Evolutionary conservation across 1,140 invertebrate genomes (phyloP).

Genomic region (Drosophila yakuba): DNA sequence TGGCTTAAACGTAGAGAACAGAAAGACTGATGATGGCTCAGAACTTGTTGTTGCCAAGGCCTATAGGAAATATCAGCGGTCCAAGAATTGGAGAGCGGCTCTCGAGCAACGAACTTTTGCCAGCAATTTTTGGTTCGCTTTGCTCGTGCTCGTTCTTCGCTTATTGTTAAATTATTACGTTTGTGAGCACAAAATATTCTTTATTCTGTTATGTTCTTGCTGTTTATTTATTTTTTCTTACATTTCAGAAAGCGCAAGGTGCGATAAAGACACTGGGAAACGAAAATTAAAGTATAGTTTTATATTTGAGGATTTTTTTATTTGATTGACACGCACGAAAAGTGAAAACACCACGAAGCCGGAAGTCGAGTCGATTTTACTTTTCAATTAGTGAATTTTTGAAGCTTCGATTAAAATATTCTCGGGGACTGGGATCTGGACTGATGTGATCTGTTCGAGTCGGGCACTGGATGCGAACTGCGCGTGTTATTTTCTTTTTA

Average conservation of each 20-base stretch:
- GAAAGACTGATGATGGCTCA: constrained; percentile 33
- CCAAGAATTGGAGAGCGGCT: constrained; percentile 28
- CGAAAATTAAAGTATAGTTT: constrained; percentile 37
- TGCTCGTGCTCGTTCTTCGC: constrained; percentile 35
- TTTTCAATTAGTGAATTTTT: constrained; percentile 15
- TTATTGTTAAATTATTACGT: constrained; percentile 52
- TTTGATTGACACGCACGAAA: constrained; percentile 55
- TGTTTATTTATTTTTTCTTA: constrained; percentile 56
- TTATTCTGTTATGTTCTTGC: constrained; percentile 25
- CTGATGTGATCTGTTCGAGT: constrained; percentile 39
- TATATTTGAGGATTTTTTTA: constrained; percentile 4
- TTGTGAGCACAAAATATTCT: constrained; percentile 59
- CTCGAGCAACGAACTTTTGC: constrained; percentile 77
- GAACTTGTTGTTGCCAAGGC: constrained; percentile 64
- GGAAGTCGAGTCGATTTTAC: constrained; percentile 36
- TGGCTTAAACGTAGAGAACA: constrained; percentile 28
- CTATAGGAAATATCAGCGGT: constrained; percentile 29
- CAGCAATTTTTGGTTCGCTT: constrained; percentile 41
- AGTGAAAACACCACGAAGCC: constrained; percentile 48
- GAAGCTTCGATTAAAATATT: constrained; percentile 7
- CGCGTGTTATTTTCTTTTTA: constrained; percentile 67
- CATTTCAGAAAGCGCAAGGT: constrained; percentile 56
- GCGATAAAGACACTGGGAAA: constrained; percentile 53
- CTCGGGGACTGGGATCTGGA: constrained; percentile 28
- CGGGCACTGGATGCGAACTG: constrained; percentile 48